phyloP scores from a whole-genome alignment of 35 echinoderm and acorn worm genomes.

The Amphiura filiformis region DNA sequence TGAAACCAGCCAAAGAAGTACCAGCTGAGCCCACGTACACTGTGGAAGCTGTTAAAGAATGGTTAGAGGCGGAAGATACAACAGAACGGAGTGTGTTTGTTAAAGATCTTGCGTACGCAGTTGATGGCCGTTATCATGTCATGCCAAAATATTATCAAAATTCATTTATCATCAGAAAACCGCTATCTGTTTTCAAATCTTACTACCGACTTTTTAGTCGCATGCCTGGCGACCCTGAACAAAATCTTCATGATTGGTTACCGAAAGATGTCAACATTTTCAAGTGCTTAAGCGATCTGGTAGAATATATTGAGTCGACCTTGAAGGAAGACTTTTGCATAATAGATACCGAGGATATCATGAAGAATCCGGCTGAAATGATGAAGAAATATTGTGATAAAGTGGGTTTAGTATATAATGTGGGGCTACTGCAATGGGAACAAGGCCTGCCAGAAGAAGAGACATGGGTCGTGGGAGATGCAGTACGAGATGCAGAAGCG shows the following conservation, averaged over 20 bases:
- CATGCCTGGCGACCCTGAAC: neutral
- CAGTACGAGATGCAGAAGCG: neutral
- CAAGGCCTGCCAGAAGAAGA: neutral
- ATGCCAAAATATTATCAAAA: conserved; percentile 14
- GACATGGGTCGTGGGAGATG: neutral
- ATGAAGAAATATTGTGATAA: conserved; percentile 34
- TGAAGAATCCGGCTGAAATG: no score
- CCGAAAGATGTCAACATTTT: neutral
- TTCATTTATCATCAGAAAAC: conserved; percentile 35
- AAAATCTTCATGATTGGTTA: neutral
- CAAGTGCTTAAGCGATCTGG: conserved; percentile 7
- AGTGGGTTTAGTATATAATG: conserved; percentile 13
- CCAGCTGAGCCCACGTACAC: neutral
- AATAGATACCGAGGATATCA: conserved; percentile 29
- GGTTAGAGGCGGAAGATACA: neutral
- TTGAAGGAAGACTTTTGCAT: no score
- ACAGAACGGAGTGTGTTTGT: neutral
- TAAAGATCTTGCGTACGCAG: no score
- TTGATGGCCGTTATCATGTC: neutral
- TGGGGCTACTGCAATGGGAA: conserved; percentile 21
- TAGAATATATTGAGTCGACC: conserved; percentile 14
- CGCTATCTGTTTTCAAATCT: conserved; percentile 8
- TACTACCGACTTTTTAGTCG: conserved; percentile 8
- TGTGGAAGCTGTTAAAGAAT: neutral
- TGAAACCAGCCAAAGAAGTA: neutral